phyloP scores from a whole-genome alignment of 37 sponge, comb jelly and placozoan species.

The Beroe forskalii region DNA sequence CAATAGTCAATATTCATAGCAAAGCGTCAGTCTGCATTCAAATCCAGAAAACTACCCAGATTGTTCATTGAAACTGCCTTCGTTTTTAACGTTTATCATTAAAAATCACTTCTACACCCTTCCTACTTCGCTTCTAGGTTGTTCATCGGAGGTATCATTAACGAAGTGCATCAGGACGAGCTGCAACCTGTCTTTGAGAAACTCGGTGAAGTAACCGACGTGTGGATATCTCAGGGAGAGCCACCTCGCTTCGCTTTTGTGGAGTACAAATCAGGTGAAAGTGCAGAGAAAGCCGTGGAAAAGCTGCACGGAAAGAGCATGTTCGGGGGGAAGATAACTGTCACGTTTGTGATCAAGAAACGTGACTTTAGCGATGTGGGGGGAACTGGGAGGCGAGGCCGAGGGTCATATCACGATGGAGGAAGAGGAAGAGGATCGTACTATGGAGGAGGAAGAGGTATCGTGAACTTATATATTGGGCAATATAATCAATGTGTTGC shows the following conservation, averaged over 20 bases:
- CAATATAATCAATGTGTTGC: too few species aligned
- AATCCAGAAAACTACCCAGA: too few species aligned
- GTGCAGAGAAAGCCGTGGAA: background rate
- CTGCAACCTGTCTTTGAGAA: background rate
- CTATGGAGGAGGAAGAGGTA: too few species aligned
- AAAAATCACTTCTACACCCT: too few species aligned
- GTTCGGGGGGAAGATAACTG: background rate
- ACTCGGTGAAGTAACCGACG: slow-evolving; percentile 26
- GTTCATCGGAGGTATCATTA: background rate
- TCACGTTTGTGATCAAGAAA: background rate
- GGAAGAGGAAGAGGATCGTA: background rate
- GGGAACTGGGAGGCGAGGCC: background rate
- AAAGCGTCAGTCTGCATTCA: too few species aligned
- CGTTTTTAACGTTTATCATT: too few species aligned
- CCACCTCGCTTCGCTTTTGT: slow-evolving; percentile 23
- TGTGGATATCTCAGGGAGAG: background rate
- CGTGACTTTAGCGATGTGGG: background rate
- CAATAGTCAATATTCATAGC: too few species aligned
- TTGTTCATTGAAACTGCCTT: too few species aligned
- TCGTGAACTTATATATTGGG: too few species aligned
- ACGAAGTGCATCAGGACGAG: background rate
- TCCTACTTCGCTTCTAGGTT: too few species aligned
- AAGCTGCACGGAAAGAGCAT: background rate
- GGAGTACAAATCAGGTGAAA: slow-evolving; percentile 5
- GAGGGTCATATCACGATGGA: too few species aligned